These are phyloP conservation scores for Andinoacara biseriatus DNA, from an alignment of 2,113 vertebrate genomes.

Conservation along the genomic window DNA sequence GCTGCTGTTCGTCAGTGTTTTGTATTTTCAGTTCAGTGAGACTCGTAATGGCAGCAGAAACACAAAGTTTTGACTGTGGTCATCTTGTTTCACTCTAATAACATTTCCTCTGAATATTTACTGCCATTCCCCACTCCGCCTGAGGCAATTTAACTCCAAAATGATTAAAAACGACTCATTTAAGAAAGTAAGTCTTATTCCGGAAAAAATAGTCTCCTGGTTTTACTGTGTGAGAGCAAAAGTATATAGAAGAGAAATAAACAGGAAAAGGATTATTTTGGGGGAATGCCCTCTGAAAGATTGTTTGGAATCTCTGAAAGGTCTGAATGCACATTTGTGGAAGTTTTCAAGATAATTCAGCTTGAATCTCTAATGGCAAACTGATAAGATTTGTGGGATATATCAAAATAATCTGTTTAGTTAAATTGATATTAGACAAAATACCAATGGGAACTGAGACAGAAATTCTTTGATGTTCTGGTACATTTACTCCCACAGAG, in stretches of 20 bases:
- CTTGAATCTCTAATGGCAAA: not conserved
- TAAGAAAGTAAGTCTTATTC: no score
- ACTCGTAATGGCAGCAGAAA: no score
- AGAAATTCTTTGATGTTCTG: slow-evolving; percentile 55
- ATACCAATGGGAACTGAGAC: slow-evolving; percentile 8
- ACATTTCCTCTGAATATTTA: no score
- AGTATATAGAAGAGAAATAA: not conserved
- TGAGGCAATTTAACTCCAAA: no score
- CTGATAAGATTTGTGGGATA: slow-evolving; percentile 1
- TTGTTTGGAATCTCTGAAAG: not conserved
- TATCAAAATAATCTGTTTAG: slow-evolving; percentile 20
- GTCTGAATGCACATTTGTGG: not conserved
- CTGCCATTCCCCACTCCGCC: no score
- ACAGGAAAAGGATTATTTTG: not conserved
- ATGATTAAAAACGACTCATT: no score
- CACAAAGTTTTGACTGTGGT: no score
- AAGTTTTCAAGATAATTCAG: not conserved
- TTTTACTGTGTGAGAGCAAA: not conserved
- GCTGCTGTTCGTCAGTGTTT: no score
- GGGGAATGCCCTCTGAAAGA: not conserved
- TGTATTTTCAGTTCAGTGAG: no score
- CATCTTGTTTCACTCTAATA: no score
- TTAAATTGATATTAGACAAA: slow-evolving; percentile 38
- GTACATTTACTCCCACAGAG: slow-evolving; percentile 36
- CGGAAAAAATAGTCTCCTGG: no score